phyloP scores from a whole-genome alignment of 2,797 vertebrate species.

The Pseudocheirus occidentalis region DNA sequence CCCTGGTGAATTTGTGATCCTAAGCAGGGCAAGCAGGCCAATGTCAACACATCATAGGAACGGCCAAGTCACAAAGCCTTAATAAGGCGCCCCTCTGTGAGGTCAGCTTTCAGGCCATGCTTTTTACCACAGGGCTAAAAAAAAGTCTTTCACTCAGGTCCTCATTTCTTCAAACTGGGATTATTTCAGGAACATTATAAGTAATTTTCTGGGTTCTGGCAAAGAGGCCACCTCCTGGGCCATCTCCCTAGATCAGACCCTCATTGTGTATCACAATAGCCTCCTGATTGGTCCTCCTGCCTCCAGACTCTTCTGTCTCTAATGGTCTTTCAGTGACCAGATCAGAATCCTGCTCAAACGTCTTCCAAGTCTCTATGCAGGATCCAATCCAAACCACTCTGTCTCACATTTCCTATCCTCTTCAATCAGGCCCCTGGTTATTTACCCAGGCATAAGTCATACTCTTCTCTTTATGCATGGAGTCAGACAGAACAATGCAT shows the following conservation, averaged over 20 bases:
- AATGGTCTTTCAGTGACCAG: not conserved
- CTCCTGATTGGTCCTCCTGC: not conserved
- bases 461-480: not conserved
- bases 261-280: not conserved
- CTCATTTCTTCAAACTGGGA: not conserved
- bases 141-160: not conserved
- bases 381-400: not conserved
- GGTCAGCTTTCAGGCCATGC: not conserved
- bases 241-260: not conserved
- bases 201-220: not conserved
- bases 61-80: not conserved
- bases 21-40: not conserved
- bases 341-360: not conserved
- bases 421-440: not conserved
- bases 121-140: not conserved
- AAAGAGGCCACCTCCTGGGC: not conserved
- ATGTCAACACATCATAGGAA: not conserved
- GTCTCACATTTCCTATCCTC: not conserved
- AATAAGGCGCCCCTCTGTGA: not conserved
- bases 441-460: not conserved
- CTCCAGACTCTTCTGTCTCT: not conserved
- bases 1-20: not conserved
- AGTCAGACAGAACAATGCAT: not conserved
- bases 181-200: not conserved
- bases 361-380: not conserved